These are phyloP conservation scores for Nipponia nippon DNA, from an alignment of 2,113 vertebrate species.

Conservation along the genomic window DNA sequence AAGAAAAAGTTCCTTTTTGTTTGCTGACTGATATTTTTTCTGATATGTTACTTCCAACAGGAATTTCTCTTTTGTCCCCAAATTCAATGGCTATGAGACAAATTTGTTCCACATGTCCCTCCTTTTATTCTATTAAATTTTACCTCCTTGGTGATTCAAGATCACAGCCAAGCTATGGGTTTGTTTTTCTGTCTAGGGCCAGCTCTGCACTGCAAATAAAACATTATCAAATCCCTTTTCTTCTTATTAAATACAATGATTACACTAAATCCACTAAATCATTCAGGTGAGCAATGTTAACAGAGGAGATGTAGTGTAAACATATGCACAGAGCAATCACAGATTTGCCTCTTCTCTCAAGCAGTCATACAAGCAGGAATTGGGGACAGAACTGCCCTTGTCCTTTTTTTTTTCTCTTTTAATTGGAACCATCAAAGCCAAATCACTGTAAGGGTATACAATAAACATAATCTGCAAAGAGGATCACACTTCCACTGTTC, in stretches of 20 bases:
- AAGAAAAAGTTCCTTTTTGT: neutral
- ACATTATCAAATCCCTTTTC: neutral
- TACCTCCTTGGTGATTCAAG: neutral
- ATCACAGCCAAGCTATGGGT: neutral
- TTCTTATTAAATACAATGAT: neutral
- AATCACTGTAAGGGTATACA: neutral
- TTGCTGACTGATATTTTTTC: neutral
- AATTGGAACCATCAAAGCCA: neutral
- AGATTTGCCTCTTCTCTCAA: neutral
- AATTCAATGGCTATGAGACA: neutral
- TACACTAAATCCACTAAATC: conserved; percentile 13
- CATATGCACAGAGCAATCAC: neutral
- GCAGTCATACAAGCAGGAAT: neutral
- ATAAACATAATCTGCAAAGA: neutral
- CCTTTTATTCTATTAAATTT: neutral
- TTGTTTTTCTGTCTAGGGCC: neutral
- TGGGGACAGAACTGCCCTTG: neutral
- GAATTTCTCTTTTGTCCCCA: neutral
- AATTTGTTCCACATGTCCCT: neutral
- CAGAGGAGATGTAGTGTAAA: neutral
- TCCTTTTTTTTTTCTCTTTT: neutral
- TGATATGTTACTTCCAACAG: neutral
- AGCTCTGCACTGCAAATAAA: neutral
- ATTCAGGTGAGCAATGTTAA: neutral
- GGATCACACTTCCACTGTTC: neutral